phyloP scores from a whole-genome alignment of 2,888 invertebrate genomes.

The Panopea generosa region DNA sequence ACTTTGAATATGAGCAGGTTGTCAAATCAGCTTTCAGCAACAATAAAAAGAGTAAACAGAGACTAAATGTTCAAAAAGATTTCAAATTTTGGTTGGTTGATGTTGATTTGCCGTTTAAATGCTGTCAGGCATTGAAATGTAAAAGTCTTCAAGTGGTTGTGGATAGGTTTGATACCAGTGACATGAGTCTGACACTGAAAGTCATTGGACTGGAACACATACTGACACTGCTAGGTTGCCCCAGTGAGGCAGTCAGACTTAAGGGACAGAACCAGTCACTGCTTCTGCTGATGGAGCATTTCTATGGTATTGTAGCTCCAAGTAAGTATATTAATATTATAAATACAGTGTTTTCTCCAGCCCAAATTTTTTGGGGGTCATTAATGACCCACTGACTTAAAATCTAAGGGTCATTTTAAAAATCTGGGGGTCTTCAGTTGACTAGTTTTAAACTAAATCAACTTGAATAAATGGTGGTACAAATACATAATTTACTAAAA shows the following conservation, averaged over 20 bases:
- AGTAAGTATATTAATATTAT: conserved; percentile 34
- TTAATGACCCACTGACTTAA: too few relatives aligned
- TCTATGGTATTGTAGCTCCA: conserved; percentile 65
- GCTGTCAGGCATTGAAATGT: conserved; percentile 65
- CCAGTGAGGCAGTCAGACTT: conserved; percentile 70
- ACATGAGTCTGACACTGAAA: conserved; percentile 56
- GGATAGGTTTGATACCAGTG: conserved; percentile 50
- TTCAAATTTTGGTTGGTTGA: conserved; percentile 71
- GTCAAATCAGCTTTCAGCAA: background rate
- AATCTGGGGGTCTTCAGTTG: too few relatives aligned
- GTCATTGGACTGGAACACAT: conserved; percentile 67
- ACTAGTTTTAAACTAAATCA: too few relatives aligned
- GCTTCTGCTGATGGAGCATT: conserved; percentile 71
- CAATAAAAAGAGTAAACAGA: background rate
- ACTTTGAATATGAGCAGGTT: conserved; percentile 73
- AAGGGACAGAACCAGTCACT: conserved; percentile 65
- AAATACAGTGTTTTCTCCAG: too few relatives aligned
- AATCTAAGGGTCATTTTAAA: too few relatives aligned
- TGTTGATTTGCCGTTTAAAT: conserved; percentile 55
- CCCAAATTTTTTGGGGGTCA: too few relatives aligned
- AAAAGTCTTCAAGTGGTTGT: conserved; percentile 64
- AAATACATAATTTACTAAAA: too few relatives aligned
- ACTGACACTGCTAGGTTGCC: conserved; percentile 63
- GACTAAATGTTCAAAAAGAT: conserved; percentile 19
- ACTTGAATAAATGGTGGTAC: too few relatives aligned